Base-by-base conservation (phyloP, 2,888 invertebrate genomes). In the Ophion slaviceki region DNA sequence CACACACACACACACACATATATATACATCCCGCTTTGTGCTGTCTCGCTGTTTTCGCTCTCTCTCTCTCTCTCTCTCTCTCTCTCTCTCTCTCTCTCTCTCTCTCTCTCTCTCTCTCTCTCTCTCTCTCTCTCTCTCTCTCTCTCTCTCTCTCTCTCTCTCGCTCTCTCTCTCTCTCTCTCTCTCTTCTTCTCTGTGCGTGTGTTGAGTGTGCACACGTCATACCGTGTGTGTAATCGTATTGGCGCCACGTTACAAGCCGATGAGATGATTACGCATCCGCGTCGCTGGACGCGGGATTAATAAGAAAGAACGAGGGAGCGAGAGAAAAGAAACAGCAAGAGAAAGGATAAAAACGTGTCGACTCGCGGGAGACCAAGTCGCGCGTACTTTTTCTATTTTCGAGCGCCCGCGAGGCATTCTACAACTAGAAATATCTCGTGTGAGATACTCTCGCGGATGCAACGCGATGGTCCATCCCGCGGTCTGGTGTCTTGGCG, bases 401-500 rank as follows among this genome's bases (percentile, higher is more conserved):
- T 87, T 86, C 85, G 82, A 87, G 82, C 70, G 74, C 71, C 70
- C 81, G 17, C 28, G 40, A 28, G 79, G 59, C 84, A 88, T 88
- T 87, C 85, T 80, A 80, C 87, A 82, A 86, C 87, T 87, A 86
- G 87, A 87, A 88, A 88, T 89, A 89, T 88, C 88, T 77, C 86
- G 68, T 87, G 81, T 86, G 24, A 61, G 24, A 85, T 82, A 57
- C 59, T 17, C 40, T 36, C 61, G 24, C n/a, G 14, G 17, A 10
- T 28, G 17, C 53, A 53, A 53, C 53, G 53, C 53, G 53, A 53
- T 53, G 53, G 53, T 53, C 53, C 53, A 53, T 53, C 17, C 53
- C 53, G 53, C 53, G 17, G 17, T 53, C 53, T 53, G 53, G 53
- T 3, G 53, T 17, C 53, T 17, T 53, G 0, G 5, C 53, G 17